Evolutionary conservation across 2,888 invertebrate species (phyloP), one percentile per base, ranked within the genome.

Genomic region (Patella pellucida): DNA sequence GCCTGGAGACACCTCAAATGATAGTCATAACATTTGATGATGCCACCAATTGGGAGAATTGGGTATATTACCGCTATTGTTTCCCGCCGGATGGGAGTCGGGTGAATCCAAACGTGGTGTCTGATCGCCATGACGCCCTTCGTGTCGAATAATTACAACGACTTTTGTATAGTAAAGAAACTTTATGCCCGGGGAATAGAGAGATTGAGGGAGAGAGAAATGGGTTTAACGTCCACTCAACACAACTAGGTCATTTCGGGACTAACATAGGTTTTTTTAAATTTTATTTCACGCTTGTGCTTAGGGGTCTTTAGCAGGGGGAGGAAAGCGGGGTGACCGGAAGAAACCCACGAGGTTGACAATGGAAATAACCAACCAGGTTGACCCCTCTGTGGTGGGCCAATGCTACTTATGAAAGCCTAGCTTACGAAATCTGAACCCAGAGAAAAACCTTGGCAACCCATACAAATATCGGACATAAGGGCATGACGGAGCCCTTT

Each of bases 121-220:
- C 92, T 92, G 0, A 92, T 93, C 95, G 88, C 96, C 95, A 97
- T 96, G 78, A 98, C 99, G 62, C 97, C 99, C 93, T 99, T 98
- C 92, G 97, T 99, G 80, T 98, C 97, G 71, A 98, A 99, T 92
- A 98, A 99, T 92, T 99, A 98, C 97, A 99, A 98, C 74, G 97
- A 99, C 93, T 99, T 99, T 93, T 96, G 97, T 92, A 97, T 97
- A 93, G 85, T 88, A 14, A 73, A 81, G 52, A 83, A 85, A 31
- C 84, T 88, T 52, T 81, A 87, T 73, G 78, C 81, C 23, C 78
- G 82, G 50, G 87, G 87, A 7, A 84, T n/a, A n/a, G n/a, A n/a
- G n/a, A n/a, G n/a, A n/a, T n/a, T n/a, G n/a, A n/a, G n/a, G n/a
- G n/a, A n/a, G n/a, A n/a, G n/a, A n/a, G n/a, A n/a, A n/a, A n/a